Percentiles rank a stretch among this genome's conserved stretches.
These are phyloP conservation scores for Coleophora flavipennella DNA, from an alignment of 2,888 invertebrate genomes.

Conservation along the genomic window DNA sequence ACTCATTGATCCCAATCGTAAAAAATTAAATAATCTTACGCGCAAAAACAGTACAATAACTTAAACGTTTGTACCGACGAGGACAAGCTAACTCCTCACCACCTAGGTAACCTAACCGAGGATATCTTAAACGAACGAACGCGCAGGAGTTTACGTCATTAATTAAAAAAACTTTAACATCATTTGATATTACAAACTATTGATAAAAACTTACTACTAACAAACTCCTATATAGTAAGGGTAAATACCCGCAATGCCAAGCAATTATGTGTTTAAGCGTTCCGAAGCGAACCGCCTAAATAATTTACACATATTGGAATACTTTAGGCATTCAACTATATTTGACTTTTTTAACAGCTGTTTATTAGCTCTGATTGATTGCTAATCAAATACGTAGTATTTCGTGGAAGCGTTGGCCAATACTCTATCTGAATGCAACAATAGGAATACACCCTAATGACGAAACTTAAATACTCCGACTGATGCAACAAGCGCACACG, in stretches of 20 bases:
- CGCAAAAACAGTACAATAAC: conserved; percentile 48
- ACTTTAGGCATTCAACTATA: conserved; percentile 42
- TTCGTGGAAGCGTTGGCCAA: conserved; percentile 57
- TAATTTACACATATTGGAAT: conserved; percentile 23
- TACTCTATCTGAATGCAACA: conserved; percentile 14
- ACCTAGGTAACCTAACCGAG: conserved; percentile 40
- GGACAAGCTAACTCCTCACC: conserved; percentile 53
- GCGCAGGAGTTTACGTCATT: conserved; percentile 61
- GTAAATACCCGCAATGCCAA: conserved; percentile 40
- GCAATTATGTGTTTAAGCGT: conserved; percentile 39
- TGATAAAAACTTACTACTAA: conserved; percentile 66
- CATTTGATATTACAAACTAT: conserved; percentile 59
- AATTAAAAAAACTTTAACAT: conserved; percentile 57
- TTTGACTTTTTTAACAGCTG: conserved; percentile 51
- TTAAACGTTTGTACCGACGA: conserved; percentile 64
- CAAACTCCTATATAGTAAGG: conserved; percentile 42
- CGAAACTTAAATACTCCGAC: conserved; percentile 37
- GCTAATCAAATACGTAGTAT: conserved; percentile 30
- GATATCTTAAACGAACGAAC: conserved; percentile 50
- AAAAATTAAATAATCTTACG: conserved; percentile 59
- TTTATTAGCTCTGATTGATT: conserved; percentile 37
- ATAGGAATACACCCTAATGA: conserved; percentile 36
- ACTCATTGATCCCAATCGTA: conserved; percentile 66
- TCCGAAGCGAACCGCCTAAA: conserved; percentile 31
- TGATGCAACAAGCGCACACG: conserved; percentile 65